A percentile compares a stretch with the other conserved stretches of the same genome.
Evolutionary conservation across 2,888 invertebrate species (phyloP).

Genomic region (Caenorhabditis sulstoni): DNA sequence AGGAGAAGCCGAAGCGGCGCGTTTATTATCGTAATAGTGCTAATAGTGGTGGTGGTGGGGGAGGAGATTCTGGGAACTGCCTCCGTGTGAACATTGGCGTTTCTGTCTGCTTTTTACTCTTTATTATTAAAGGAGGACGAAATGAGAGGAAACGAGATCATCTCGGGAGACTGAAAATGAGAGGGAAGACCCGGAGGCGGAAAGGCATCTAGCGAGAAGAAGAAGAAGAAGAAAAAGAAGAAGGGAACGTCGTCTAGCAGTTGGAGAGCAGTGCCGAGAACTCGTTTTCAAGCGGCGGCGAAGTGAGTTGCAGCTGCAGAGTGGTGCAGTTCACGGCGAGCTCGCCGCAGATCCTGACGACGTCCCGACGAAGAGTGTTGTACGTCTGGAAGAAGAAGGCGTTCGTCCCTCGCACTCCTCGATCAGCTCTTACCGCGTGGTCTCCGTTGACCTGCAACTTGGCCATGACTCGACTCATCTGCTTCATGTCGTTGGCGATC

Average conservation of each 20-base stretch:
- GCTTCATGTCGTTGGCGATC: conserved; percentile 71
- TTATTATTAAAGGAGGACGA: conserved; percentile 10
- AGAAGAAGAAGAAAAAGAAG: no score
- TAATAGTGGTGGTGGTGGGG: conserved; percentile 25
- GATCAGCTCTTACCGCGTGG: conserved; percentile 29
- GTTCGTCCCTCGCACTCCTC: neutral
- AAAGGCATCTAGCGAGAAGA: neutral
- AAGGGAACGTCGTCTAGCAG: conserved; percentile 30
- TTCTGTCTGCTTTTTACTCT: conserved; percentile 15
- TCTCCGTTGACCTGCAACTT: conserved; percentile 53
- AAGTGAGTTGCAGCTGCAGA: conserved; percentile 55
- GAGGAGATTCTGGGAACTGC: conserved; percentile 38
- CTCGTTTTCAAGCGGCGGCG: conserved; percentile 52
- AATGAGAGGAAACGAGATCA: conserved; percentile 21
- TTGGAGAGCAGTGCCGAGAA: conserved; percentile 55
- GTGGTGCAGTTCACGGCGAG: conserved; percentile 67
- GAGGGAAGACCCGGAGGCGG: conserved; percentile 9
- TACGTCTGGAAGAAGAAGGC: conserved; percentile 60
- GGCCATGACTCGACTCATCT: conserved; percentile 70
- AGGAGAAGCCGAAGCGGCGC: conserved; percentile 6
- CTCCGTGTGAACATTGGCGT: conserved; percentile 38
- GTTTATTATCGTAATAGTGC: conserved; percentile 57
- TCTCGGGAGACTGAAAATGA: conserved; percentile 26
- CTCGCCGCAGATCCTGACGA: conserved; percentile 69
- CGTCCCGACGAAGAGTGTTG: conserved; percentile 66